Conservation (phyloP, 2,888 invertebrate genomes). For the Dermolepida albohirtum region DNA sequence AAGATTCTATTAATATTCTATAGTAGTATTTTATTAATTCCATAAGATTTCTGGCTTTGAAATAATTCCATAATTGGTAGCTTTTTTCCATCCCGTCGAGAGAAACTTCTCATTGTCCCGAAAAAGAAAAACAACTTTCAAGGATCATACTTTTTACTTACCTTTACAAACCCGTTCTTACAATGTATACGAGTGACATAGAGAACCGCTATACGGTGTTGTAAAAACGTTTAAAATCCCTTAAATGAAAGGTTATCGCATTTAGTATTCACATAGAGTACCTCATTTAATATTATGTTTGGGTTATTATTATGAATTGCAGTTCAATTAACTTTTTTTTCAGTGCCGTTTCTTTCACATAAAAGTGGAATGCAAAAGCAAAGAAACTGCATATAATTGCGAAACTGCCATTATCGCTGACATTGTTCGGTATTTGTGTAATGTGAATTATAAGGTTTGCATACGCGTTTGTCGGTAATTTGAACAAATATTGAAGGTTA, state of each 20-base stretch:
- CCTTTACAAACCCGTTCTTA: too few relatives aligned
- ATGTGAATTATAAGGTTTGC: not conserved
- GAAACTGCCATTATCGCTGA: slow-evolving; percentile 10
- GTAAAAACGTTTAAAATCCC: slow-evolving; percentile 1
- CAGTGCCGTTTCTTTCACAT: slow-evolving; percentile 1
- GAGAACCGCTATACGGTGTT: not conserved
- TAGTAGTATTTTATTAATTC: too few relatives aligned
- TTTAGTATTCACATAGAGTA: slow-evolving; percentile 33
- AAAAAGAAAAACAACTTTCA: too few relatives aligned
- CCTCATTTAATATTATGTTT: slow-evolving; percentile 32
- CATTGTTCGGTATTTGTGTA: slow-evolving; percentile 3
- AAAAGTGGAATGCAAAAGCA: slow-evolving; percentile 8
- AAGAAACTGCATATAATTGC: slow-evolving; percentile 27
- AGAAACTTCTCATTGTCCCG: too few relatives aligned
- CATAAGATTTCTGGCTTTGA: too few relatives aligned
- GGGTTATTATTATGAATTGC: slow-evolving; percentile 35
- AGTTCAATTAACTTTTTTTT: slow-evolving; percentile 32
- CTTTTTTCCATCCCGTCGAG: too few relatives aligned
- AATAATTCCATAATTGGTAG: too few relatives aligned
- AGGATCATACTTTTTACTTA: too few relatives aligned
- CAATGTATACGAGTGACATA: not conserved
- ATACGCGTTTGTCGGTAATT: slow-evolving; percentile 2
- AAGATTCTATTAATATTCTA: too few relatives aligned
- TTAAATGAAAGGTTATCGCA: slow-evolving; percentile 32
- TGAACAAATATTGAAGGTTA: not conserved